Base-by-base conservation (phyloP, 2,888 invertebrate genomes). In the Crocallis elinguaria region DNA sequence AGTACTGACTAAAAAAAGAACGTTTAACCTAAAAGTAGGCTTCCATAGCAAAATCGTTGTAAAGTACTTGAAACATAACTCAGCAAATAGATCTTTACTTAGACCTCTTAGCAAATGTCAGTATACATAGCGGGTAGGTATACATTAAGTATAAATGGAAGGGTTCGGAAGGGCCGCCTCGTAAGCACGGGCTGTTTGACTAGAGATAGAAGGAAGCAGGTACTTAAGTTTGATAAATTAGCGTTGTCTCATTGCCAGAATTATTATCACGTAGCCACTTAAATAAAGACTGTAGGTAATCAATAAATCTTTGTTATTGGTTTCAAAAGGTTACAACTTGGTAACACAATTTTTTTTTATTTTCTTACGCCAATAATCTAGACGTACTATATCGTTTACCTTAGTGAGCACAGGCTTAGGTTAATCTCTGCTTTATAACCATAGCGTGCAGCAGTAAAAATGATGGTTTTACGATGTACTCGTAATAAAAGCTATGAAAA, bases 181-280 rank as follows among this genome's bases (percentile, higher is more conserved):
- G 57, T 59, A 57, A 57, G 62, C 52, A 49, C 50, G 51, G 58
- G 49, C 58, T 63, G 63, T 49, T 56, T 50, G 54, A 49, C 54
- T 56, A 48, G 49, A 58, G 60, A 63, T 63, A 63, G 52, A 63
- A 49, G 54, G 54, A 58, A 53, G 35, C 60, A 58, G 54, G 54
- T 60, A 60, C 60, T 63, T 58, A 63, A 51, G 35, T 21, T 46
- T 60, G 63, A 63, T 63, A 60, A 58, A 63, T 62, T 57, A 29
- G 29, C 14, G 42, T 37, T 44, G 43, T 46, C 46, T 52, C 42
- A 52, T 52, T 52, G 52, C 36, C 42, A 16, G 42, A 48, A 53
- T 48, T 48, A 53, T 48, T n/a, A n/a, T n/a, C n/a, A n/a, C n/a
- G 42, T 43, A 33, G 27, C 42, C 42, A 48, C 52, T 42, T 52